These are phyloP conservation scores for Phorcus lineatus DNA, from an alignment of 2,888 invertebrate species.

Conservation along the genomic window DNA sequence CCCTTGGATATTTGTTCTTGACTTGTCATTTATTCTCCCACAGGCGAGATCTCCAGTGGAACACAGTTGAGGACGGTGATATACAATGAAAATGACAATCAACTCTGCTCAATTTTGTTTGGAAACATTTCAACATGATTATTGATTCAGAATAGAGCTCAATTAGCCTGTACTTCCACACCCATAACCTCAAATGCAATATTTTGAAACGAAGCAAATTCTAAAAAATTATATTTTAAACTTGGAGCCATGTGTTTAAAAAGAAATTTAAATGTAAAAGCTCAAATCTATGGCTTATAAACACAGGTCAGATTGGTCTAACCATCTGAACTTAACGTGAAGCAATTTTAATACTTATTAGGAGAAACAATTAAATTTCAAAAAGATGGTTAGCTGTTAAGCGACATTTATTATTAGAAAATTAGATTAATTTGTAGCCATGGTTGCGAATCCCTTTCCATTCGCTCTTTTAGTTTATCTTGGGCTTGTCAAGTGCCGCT, in stretches of 20 bases:
- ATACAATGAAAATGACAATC: neutral
- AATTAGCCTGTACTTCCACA: neutral
- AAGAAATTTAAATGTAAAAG: neutral
- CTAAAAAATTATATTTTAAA: neutral
- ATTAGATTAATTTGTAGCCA: slow-evolving; percentile 8
- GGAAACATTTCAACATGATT: neutral
- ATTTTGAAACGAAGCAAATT: neutral
- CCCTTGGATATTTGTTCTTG: no score
- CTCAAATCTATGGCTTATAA: neutral
- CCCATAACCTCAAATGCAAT: neutral
- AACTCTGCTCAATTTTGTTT: no score
- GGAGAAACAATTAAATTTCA: slow-evolving; percentile 5
- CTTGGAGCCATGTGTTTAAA: neutral
- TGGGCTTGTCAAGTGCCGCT: neutral
- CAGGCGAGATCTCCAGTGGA: no score
- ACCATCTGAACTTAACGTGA: neutral
- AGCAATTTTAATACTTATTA: slow-evolving; percentile 8
- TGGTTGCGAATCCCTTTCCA: neutral
- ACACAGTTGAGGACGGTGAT: no score
- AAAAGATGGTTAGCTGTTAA: neutral
- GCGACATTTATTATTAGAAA: slow-evolving; percentile 5
- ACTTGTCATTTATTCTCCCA: no score
- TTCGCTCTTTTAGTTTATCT: neutral
- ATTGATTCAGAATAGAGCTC: neutral
- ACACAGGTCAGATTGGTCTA: neutral